Conservation (phyloP, 2,888 invertebrate genomes). For the Acronicta psi region DNA sequence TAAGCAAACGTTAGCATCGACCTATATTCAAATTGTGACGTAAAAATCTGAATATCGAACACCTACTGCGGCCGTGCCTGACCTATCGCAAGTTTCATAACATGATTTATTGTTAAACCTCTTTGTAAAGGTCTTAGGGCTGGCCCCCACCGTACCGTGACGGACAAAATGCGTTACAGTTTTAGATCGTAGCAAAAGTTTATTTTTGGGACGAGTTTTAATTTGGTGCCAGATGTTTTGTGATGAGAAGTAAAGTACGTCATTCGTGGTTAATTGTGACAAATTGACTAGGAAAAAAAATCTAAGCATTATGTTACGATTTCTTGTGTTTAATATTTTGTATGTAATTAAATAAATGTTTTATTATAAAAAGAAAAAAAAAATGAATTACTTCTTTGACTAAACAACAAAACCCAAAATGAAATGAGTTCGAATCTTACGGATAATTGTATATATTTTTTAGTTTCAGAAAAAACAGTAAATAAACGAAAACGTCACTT, state of each 20-base stretch:
- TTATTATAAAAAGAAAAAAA: constrained; percentile 11
- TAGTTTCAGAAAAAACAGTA: constrained; percentile 21
- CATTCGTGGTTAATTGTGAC: constrained; percentile 9
- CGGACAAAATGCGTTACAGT: constrained; percentile 17
- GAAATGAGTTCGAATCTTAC: constrained; percentile 26
- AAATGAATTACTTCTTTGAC: constrained; percentile 14
- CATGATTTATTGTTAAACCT: constrained; percentile 45
- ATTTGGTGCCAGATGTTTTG: constrained; percentile 35
- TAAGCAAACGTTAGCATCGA: constrained; percentile 30
- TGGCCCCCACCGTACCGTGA: constrained; percentile 17
- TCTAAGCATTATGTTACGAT: too few species aligned
- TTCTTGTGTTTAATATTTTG: background rate
- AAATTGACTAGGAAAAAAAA: constrained; percentile 2
- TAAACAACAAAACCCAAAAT: constrained; percentile 23
- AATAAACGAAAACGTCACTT: constrained; percentile 36
- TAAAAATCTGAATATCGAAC: constrained; percentile 52
- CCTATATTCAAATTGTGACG: constrained; percentile 45
- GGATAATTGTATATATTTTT: constrained; percentile 22
- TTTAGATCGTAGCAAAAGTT: constrained; percentile 27
- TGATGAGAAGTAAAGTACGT: constrained; percentile 16
- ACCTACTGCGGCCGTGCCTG: constrained; percentile 42
- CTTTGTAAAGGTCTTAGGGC: constrained; percentile 36
- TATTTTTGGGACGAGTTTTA: constrained; percentile 27
- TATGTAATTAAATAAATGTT: too few species aligned
- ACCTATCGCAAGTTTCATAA: constrained; percentile 51